Evolutionary conservation across 2,888 invertebrate species (phyloP).

Genomic region (Volucella inflata): DNA sequence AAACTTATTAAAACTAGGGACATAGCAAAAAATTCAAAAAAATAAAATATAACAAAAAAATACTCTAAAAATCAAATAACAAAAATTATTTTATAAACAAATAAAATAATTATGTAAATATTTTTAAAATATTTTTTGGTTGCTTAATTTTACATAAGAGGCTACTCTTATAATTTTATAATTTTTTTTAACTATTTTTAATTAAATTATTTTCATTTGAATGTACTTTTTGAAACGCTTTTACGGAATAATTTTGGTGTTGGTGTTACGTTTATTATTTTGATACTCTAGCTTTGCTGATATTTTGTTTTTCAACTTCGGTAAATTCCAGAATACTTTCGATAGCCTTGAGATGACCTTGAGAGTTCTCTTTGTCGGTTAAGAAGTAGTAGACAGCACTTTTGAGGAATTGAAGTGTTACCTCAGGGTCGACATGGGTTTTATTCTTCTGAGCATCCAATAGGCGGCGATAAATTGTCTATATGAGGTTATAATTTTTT

Average conservation of each 20-base stretch:
- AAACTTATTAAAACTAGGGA: constrained; percentile 58
- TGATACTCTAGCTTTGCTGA: constrained; percentile 87
- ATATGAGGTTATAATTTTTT: constrained; percentile 49
- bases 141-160: constrained; percentile 62
- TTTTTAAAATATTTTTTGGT: constrained; percentile 67
- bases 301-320: constrained; percentile 91
- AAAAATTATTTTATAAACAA: constrained; percentile 80
- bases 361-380: constrained; percentile 94
- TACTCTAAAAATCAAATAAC: constrained; percentile 61
- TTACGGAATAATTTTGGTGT: constrained; percentile 15
- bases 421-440: constrained; percentile 93
- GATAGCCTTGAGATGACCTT: constrained; percentile 93
- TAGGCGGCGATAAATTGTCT: constrained; percentile 94
- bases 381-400: constrained; percentile 97
- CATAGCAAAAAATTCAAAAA: constrained; percentile 24
- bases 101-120: constrained; percentile 81
- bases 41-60: constrained; percentile 58
- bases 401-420: constrained; percentile 95
- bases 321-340: constrained; percentile 95
- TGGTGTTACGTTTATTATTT: constrained; percentile 78
- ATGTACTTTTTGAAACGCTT: constrained; percentile 45
- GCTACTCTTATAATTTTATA: constrained; percentile 36
- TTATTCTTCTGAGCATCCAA: constrained; percentile 90
- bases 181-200: constrained; percentile 44
- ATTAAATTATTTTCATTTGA: constrained; percentile 21